Conservation (phyloP, 2,888 invertebrate species). For the Spisula solida region DNA sequence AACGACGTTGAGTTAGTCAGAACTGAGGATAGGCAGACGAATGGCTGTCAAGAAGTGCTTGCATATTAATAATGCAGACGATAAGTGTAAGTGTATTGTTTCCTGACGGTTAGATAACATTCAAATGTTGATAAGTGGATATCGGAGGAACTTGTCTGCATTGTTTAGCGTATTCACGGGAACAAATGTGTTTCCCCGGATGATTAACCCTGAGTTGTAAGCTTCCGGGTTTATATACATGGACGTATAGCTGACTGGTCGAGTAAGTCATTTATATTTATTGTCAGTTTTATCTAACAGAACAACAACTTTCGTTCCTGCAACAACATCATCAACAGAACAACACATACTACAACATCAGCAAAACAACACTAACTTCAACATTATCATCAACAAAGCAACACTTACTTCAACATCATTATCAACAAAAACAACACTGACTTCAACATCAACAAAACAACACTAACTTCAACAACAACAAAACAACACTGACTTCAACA, state of each 20-base stretch:
- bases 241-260: background rate
- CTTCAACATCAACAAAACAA: background rate
- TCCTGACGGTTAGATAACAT: background rate
- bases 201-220: too few relatives aligned
- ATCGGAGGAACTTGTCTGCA: background rate
- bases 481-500: too few relatives aligned
- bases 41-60: conserved; percentile 5
- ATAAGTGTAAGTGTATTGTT: background rate
- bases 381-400: background rate
- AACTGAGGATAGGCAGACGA: background rate
- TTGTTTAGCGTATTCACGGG: background rate
- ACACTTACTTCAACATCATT: background rate
- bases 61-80: conserved; percentile 16
- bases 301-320: background rate
- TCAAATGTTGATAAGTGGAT: background rate
- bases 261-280: background rate
- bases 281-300: background rate
- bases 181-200: background rate
- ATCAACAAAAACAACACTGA: background rate
- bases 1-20: conserved; percentile 19
- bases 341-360: too few relatives aligned
- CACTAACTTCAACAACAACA: too few relatives aligned
- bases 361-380: background rate
- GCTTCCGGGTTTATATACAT: background rate
- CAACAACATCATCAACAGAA: background rate